These are phyloP conservation scores for Lamprologus ornatipinnis DNA, from an alignment of 2,113 vertebrate genomes.

Conservation along the genomic window DNA sequence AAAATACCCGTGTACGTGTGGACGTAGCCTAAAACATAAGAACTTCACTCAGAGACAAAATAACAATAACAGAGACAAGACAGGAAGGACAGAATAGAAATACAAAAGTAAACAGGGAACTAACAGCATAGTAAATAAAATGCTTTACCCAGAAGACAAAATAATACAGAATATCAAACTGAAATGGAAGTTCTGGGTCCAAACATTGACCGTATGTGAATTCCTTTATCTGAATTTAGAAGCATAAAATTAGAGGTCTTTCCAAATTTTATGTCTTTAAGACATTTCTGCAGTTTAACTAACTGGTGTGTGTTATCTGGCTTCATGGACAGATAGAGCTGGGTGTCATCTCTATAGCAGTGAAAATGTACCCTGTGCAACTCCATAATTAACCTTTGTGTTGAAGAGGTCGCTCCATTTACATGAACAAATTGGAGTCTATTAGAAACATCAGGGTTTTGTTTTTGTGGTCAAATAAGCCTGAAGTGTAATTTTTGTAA, in stretches of 20 bases:
- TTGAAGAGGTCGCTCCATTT: fast-evolving
- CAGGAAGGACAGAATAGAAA: neutral
- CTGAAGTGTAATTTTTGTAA: neutral
- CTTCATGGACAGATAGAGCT: neutral
- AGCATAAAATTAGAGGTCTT: neutral
- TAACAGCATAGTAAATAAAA: neutral
- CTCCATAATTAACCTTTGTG: neutral
- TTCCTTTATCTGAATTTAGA: neutral
- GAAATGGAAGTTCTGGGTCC: neutral
- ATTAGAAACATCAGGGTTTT: neutral
- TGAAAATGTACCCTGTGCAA: neutral
- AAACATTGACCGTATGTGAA: neutral
- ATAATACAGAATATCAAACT: neutral
- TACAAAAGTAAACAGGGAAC: neutral
- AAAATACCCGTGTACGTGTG: no score
- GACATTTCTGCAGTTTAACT: neutral
- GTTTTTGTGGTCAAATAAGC: neutral
- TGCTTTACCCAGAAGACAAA: fast-evolving
- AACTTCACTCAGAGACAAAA: neutral
- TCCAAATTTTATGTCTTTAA: neutral
- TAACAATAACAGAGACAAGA: neutral
- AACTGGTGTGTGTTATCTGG: neutral
- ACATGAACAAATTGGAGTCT: neutral
- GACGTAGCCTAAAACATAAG: neutral
- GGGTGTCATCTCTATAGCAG: neutral